Percentiles rank a stretch among this genome's conserved stretches.
These are phyloP conservation scores for Telenomus remus DNA, from an alignment of 1,140 invertebrate genomes.

Conservation along the genomic window DNA sequence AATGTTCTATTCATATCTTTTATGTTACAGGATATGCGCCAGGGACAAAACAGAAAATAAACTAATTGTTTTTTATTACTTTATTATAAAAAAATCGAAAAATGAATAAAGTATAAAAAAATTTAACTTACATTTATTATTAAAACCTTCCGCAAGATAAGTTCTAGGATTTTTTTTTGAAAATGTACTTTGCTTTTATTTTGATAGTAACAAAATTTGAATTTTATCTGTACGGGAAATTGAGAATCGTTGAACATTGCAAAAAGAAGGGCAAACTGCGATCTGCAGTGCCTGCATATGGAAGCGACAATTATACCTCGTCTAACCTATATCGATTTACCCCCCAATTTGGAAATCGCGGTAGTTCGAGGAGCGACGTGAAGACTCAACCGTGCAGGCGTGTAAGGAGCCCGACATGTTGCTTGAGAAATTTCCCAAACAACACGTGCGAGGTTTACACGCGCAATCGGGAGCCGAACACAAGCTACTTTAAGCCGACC, in stretches of 20 bases:
- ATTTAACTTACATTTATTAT: no score
- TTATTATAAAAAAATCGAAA: no score
- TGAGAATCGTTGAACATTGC: no score
- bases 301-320: constrained; percentile 78
- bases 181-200: no score
- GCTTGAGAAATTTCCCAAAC: constrained; percentile 25
- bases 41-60: constrained; percentile 72
- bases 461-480: constrained; percentile 76
- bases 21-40: constrained; percentile 69
- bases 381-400: constrained; percentile 76
- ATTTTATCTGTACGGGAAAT: no score
- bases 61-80: constrained; percentile 4
- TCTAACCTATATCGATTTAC: constrained; percentile 76
- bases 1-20: no score
- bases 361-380: constrained; percentile 78
- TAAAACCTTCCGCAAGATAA: no score
- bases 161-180: no score
- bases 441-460: constrained; percentile 59
- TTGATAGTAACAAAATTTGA: no score
- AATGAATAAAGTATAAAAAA: no score
- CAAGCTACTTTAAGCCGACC: constrained; percentile 78
- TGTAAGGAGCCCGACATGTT: constrained; percentile 64
- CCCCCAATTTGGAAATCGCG: constrained; percentile 80
- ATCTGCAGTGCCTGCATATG: constrained; percentile 77
- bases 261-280: constrained; percentile 77